Evolutionary conservation across 2,113 vertebrate species (phyloP).

Genomic region (Macquaria australasica): DNA sequence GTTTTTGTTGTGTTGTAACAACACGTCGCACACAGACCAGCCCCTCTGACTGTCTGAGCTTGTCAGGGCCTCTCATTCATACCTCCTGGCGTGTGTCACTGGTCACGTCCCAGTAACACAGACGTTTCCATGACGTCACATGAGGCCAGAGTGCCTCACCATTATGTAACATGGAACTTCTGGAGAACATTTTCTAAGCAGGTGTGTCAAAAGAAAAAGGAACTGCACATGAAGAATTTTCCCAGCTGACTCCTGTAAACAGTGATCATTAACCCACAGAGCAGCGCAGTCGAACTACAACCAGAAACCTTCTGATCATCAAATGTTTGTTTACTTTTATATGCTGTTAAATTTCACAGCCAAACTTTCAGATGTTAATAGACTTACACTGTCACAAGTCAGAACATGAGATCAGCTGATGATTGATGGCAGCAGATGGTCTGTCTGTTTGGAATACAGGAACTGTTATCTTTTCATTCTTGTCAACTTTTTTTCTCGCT

Average conservation of each 20-base stretch:
- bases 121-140: constrained; percentile 61
- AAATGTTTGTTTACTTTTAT: background rate
- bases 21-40: background rate
- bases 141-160: background rate
- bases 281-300: background rate
- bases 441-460: background rate
- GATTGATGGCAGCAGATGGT: background rate
- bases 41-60: background rate
- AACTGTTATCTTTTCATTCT: background rate
- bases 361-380: background rate
- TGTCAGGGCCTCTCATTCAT: constrained; percentile 30
- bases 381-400: background rate
- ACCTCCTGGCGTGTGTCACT: constrained; percentile 18
- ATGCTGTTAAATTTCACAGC: background rate
- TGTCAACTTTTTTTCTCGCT: background rate
- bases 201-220: background rate
- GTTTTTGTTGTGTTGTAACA: constrained; percentile 39
- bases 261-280: background rate
- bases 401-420: constrained; percentile 27
- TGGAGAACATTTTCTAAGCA: too few relatives aligned
- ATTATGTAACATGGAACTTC: constrained; percentile 12
- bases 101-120: constrained; percentile 43
- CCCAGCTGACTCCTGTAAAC: background rate
- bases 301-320: background rate
- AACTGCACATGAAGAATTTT: background rate